Evolutionary conservation across 2,888 invertebrate species (phyloP).

Genomic region (Ischnura elegans): DNA sequence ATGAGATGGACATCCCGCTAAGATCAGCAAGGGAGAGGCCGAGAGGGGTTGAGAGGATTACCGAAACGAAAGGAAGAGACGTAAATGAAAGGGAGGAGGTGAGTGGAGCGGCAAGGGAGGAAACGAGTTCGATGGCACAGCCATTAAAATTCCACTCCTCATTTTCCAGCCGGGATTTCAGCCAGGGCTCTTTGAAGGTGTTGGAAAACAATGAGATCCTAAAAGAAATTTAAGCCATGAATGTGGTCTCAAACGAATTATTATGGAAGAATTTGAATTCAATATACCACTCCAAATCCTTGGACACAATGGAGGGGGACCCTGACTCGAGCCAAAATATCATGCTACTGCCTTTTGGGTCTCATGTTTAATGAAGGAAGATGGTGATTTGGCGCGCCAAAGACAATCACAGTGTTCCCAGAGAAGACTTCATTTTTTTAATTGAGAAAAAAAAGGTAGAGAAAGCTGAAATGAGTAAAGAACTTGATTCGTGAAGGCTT

Average conservation of each 20-base stretch:
- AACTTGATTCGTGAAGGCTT: background rate
- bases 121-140: slow-evolving; percentile 21
- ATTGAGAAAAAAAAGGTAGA: background rate
- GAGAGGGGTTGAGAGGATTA: background rate
- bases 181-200: background rate
- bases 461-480: background rate
- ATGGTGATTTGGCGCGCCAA: background rate
- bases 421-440: background rate
- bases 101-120: background rate
- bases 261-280: background rate
- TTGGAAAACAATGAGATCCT: background rate
- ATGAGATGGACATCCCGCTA: background rate
- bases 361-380: slow-evolving; percentile 31
- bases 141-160: slow-evolving; percentile 43
- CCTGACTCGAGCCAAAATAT: background rate
- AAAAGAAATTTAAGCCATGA: background rate
- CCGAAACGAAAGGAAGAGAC: background rate
- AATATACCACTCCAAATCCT: background rate
- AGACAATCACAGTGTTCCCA: background rate
- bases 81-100: background rate
- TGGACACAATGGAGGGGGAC: slow-evolving; percentile 10
- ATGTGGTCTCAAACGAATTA: slow-evolving; percentile 32
- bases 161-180: slow-evolving; percentile 44
- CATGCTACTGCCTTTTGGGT: background rate
- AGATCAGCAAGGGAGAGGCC: background rate